Percentiles rank a stretch among this genome's conserved stretches.
phyloP scores from a whole-genome alignment of 1,140 invertebrate genomes.

The Trichonephila inaurata region DNA sequence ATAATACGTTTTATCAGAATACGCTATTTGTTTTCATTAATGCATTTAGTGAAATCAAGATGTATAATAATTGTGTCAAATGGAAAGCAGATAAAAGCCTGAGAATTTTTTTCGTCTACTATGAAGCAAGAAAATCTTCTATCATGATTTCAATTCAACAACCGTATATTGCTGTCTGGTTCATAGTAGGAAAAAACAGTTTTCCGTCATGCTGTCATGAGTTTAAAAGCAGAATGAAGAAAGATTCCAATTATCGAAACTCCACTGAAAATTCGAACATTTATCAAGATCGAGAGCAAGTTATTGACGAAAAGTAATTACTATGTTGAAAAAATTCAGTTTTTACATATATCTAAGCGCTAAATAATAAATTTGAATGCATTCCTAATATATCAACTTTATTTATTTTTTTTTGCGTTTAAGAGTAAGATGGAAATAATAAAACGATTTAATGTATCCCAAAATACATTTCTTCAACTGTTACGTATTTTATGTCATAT shows the following conservation, averaged over 20 bases:
- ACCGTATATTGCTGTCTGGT: not conserved
- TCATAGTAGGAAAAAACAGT: not conserved
- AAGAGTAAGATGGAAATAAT: not conserved
- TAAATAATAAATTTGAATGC: no score
- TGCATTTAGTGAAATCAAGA: not conserved
- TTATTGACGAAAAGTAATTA: not conserved
- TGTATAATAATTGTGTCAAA: not conserved
- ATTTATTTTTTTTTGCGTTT: no score
- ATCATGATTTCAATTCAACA: not conserved
- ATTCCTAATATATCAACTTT: no score
- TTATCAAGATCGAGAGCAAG: conserved; percentile 16
- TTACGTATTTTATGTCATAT: no score
- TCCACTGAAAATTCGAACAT: not conserved
- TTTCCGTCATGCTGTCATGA: not conserved
- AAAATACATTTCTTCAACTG: no score
- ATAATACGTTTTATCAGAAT: no score
- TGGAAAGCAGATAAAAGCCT: not conserved
- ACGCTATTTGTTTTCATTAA: not conserved
- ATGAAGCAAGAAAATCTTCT: not conserved
- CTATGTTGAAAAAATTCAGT: not conserved
- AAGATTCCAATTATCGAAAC: not conserved
- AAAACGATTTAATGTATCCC: no score
- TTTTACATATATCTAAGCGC: no score
- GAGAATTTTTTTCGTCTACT: no score
- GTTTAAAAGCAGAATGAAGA: not conserved